Conservation (phyloP, 2,113 vertebrate species). For the Aythya baeri region DNA sequence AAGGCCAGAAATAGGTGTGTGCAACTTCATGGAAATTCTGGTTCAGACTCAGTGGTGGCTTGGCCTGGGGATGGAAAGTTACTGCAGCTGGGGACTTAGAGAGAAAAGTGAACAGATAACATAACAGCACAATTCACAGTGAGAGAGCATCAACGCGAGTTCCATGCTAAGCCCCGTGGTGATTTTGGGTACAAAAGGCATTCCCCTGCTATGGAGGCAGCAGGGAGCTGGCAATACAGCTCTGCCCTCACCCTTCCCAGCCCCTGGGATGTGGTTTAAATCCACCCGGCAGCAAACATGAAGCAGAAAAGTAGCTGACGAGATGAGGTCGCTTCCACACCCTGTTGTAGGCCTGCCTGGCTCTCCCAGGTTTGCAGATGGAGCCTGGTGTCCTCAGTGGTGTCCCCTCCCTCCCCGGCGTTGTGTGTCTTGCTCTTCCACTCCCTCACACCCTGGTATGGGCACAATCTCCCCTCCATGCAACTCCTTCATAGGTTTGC, state of each 20-base stretch:
- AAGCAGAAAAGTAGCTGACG: slow-evolving; percentile 1
- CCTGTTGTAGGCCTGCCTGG: background rate
- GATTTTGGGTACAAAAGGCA: background rate
- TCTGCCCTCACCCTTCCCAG: background rate
- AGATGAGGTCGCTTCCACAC: background rate
- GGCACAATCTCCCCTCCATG: background rate
- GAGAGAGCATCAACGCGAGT: background rate
- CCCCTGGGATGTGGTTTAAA: background rate
- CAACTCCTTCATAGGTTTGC: background rate
- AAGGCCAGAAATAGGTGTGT: background rate
- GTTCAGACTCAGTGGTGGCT: background rate
- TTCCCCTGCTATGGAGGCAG: background rate
- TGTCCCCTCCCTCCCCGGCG: background rate
- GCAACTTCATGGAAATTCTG: background rate
- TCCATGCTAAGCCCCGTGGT: background rate
- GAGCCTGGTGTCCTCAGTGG: background rate
- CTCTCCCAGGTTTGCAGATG: background rate
- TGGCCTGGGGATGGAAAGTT: background rate
- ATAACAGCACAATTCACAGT: background rate
- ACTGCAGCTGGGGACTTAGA: background rate
- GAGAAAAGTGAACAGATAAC: background rate
- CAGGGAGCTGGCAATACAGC: background rate
- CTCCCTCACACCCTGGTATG: background rate
- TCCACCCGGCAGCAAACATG: background rate
- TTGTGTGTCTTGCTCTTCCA: background rate